Base-by-base conservation (phyloP, 2,113 vertebrate genomes). In the Noturus placidus region DNA sequence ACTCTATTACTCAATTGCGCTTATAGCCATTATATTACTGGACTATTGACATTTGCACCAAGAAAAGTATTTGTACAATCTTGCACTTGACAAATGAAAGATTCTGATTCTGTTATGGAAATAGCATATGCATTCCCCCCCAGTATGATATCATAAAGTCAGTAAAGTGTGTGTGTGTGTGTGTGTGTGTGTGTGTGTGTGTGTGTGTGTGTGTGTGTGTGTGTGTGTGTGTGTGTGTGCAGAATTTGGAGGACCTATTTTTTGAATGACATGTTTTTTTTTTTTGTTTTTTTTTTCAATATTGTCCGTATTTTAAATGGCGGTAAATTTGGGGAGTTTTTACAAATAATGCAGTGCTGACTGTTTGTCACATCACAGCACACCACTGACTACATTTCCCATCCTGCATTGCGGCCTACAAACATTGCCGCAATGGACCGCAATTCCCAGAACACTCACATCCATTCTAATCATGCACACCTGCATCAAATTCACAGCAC, bases 301-400 rank as follows among this genome's bases (percentile, higher is more conserved):
- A 6, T 69, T 59, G 76, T 69, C 70, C n/a, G 42, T 33, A 83
- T 86, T 69, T 38, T 86, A 25, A 85, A 50, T 50, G 19, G 38
- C 42, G 80, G 80, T 82, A 35, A 88, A 80, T 84, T 83, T 61
- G n/a, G 57, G 8, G 38, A 38, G 52, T 33, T 83, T 57, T 90
- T 33, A 88, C 83, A 67, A 82, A 84, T 83, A 81, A 83, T 22
- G 22, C 46, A 72, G 17, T 50, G 82, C 79, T 81, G 89, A 84
- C 87, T 46, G 7, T 46, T 46, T 46, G 42, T 46, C 42, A 46
- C 42, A 46, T 46, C 42, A 46, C 42, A 46, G 42, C 42, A 7
- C 6, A 46, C 42, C 42, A 46, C 5, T 6, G 42, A 46, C 38
- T 42, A 42, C 5, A 46, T 46, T 46, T 46, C 42, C 42, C 42